A percentile compares a stretch with the other conserved stretches of the same genome.
Conservation (phyloP, 2,113 vertebrate genomes). For the Pterocles gutturalis region DNA sequence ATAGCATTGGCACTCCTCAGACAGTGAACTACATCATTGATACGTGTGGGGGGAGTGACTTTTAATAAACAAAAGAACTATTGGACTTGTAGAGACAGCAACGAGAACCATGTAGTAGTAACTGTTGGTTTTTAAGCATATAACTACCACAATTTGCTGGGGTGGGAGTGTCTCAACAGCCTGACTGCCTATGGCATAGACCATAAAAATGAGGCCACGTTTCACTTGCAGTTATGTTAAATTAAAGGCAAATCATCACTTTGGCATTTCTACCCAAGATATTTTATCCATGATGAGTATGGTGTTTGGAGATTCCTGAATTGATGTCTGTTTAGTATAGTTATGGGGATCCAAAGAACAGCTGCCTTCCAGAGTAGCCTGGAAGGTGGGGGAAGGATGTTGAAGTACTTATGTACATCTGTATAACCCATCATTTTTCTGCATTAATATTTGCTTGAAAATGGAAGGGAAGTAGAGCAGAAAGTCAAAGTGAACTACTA, state of each 20-base stretch:
- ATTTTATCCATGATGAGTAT: accelerated
- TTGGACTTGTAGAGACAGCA: background rate
- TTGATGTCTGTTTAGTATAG: background rate
- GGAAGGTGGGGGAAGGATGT: background rate
- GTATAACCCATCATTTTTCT: background rate
- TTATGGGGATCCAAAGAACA: background rate
- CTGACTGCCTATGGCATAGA: background rate
- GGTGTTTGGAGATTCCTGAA: background rate
- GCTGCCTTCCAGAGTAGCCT: background rate
- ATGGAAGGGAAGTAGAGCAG: background rate
- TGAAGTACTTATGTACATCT: background rate
- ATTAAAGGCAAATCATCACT: background rate
- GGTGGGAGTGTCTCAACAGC: background rate
- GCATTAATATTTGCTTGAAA: background rate
- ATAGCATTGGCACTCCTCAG: background rate
- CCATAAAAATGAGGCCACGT: background rate
- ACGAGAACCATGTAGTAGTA: background rate
- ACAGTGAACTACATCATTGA: background rate
- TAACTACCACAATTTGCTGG: background rate
- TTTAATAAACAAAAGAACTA: background rate
- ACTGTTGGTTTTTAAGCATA: background rate
- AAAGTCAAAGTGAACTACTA: background rate
- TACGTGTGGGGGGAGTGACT: background rate
- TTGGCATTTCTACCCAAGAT: no score
- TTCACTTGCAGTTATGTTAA: background rate